Evolutionary conservation across 2,797 vertebrate genomes (phyloP).

Genomic region (Euphonia xanthogaster): DNA sequence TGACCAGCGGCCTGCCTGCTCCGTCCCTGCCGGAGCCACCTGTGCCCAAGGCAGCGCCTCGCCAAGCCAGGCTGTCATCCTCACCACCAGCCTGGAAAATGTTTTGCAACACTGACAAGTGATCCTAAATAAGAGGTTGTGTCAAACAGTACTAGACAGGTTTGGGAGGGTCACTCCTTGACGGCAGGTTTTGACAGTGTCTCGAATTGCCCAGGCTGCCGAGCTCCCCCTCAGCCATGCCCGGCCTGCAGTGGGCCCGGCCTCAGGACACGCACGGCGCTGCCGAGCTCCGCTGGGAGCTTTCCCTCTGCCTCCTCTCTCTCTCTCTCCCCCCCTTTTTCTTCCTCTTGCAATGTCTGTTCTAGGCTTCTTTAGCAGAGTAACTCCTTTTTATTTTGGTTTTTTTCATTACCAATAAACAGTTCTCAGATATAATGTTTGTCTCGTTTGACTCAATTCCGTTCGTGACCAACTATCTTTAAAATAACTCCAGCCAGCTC

Average conservation of each 20-base stretch:
- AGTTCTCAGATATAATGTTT: background rate
- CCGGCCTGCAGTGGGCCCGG: too few relatives aligned
- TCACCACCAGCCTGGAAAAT: background rate
- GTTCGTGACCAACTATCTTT: background rate
- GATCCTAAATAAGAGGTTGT: background rate
- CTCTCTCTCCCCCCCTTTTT: too few relatives aligned
- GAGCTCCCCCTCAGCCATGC: background rate
- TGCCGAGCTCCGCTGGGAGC: rapidly evolving
- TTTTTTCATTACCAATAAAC: rapidly evolving
- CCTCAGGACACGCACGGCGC: rapidly evolving
- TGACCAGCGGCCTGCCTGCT: too few relatives aligned
- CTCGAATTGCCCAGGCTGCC: background rate
- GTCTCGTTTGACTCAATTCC: rapidly evolving
- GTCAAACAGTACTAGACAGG: background rate
- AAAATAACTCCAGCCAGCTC: background rate
- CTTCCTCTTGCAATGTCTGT: rapidly evolving
- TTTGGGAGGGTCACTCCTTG: background rate
- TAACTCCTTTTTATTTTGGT: background rate
- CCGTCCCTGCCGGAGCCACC: background rate
- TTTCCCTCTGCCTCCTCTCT: background rate
- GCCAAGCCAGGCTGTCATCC: background rate
- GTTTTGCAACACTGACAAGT: background rate
- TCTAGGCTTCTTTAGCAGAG: background rate
- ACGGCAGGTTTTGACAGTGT: background rate
- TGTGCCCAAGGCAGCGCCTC: too few relatives aligned